phyloP scores from a whole-genome alignment of 2,797 vertebrate species.

The Zalophus californianus region DNA sequence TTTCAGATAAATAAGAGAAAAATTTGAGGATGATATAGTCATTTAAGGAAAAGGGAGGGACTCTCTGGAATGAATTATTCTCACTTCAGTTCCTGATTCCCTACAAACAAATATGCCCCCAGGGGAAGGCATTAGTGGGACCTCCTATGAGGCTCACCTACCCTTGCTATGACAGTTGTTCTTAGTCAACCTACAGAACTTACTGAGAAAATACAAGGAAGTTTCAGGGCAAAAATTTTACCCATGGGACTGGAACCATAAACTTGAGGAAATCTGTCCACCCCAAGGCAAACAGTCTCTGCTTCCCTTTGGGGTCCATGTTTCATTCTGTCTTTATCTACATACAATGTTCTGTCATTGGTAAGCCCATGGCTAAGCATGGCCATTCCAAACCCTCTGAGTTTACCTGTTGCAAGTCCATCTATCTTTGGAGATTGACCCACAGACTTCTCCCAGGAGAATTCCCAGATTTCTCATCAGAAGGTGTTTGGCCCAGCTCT shows the following conservation, averaged over 20 bases:
- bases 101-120: neutral
- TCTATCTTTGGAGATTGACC: neutral
- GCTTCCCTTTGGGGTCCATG: neutral
- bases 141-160: fast-evolving
- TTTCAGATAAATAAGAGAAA: neutral
- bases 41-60: neutral
- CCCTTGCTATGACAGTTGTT: neutral
- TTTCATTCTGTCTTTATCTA: neutral
- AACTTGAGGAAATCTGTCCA: neutral
- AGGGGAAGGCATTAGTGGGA: neutral
- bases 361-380: neutral
- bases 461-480: neutral
- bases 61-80: neutral
- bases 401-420: neutral
- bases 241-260: neutral
- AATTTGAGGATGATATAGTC: neutral
- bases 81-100: neutral
- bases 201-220: constrained; percentile 28
- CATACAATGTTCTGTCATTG: neutral
- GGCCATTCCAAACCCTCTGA: neutral
- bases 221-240: neutral
- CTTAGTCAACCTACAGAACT: neutral
- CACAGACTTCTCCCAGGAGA: neutral
- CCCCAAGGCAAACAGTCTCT: neutral
- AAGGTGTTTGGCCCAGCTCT: neutral